Conservation (phyloP, 2,797 vertebrate species). For the Serranus cabrilla region DNA sequence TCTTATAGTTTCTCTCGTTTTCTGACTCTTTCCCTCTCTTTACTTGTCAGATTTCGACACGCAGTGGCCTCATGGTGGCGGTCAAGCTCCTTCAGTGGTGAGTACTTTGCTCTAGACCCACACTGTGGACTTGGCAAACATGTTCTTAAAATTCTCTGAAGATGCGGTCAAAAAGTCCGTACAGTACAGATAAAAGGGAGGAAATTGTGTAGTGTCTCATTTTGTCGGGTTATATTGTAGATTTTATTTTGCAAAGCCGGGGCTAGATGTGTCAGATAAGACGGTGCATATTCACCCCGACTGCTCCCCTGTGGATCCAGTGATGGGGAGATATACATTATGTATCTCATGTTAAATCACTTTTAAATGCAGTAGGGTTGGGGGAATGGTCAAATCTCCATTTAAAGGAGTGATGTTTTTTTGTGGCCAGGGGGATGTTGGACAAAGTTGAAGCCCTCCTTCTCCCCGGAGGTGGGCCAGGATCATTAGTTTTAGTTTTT, state of each 20-base stretch:
- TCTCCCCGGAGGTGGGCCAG: conserved; percentile 79
- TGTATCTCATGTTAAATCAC: conserved; percentile 79
- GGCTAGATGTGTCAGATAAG: conserved; percentile 75
- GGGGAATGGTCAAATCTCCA: conserved; percentile 82
- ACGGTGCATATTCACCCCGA: conserved; percentile 52
- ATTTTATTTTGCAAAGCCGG: conserved; percentile 65
- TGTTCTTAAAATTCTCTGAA: conserved; percentile 45
- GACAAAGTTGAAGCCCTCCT: conserved; percentile 80
- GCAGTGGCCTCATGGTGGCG: conserved; percentile 71
- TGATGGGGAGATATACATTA: conserved; percentile 67
- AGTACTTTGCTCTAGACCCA: conserved; percentile 32
- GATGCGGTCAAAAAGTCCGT: conserved; percentile 14
- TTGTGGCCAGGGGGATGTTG: conserved; percentile 76
- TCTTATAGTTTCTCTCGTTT: conserved; percentile 46
- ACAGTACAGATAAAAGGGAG: conserved; percentile 31
- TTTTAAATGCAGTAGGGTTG: conserved; percentile 73
- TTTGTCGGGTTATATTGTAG: conserved; percentile 53
- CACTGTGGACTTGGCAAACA: conserved; percentile 32
- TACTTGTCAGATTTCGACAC: conserved; percentile 41
- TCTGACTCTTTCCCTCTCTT: conserved; percentile 41
- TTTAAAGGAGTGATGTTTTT: conserved; percentile 82
- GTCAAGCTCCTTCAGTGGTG: conserved; percentile 65
- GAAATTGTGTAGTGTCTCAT: conserved; percentile 39
- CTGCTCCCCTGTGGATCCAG: conserved; percentile 61
- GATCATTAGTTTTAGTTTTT: conserved; percentile 90